These are phyloP conservation scores for Sitodiplosis mosellana DNA, from an alignment of 1,140 invertebrate species.

Conservation along the genomic window DNA sequence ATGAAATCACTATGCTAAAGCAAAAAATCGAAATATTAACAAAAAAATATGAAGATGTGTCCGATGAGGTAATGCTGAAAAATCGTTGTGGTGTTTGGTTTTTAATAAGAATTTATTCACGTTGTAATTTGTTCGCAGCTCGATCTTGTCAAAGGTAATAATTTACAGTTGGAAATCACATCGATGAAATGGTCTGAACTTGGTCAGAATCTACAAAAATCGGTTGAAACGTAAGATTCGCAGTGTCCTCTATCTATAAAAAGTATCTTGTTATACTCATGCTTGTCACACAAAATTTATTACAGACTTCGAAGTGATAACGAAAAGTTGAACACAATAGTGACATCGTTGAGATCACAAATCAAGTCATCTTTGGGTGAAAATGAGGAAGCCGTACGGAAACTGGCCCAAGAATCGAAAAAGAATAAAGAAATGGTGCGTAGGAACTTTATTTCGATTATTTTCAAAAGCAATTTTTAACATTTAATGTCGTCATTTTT, in stretches of 20 bases:
- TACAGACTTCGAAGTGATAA: neutral
- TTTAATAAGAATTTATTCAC: too few species aligned
- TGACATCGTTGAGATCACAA: neutral
- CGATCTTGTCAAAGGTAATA: too few species aligned
- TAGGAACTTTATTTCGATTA: too few species aligned
- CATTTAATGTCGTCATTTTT: neutral
- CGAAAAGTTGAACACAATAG: neutral
- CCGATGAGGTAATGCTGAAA: too few species aligned
- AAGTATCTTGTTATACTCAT: neutral
- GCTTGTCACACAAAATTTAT: neutral
- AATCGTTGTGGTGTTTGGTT: too few species aligned
- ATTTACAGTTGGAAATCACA: too few species aligned
- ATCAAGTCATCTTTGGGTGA: neutral
- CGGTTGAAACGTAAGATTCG: neutral
- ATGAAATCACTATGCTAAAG: too few species aligned
- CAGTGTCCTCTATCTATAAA: neutral
- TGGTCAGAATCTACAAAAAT: neutral
- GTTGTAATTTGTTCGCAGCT: too few species aligned
- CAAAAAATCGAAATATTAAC: too few species aligned
- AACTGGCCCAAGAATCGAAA: neutral
- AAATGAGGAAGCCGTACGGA: neutral
- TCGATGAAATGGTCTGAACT: too few species aligned
- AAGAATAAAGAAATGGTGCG: neutral
- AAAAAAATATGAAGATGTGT: too few species aligned
- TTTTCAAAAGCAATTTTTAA: too few species aligned